These are phyloP conservation scores for Drosophila virilis DNA, from an alignment of 1,140 invertebrate species.

Conservation along the genomic window DNA sequence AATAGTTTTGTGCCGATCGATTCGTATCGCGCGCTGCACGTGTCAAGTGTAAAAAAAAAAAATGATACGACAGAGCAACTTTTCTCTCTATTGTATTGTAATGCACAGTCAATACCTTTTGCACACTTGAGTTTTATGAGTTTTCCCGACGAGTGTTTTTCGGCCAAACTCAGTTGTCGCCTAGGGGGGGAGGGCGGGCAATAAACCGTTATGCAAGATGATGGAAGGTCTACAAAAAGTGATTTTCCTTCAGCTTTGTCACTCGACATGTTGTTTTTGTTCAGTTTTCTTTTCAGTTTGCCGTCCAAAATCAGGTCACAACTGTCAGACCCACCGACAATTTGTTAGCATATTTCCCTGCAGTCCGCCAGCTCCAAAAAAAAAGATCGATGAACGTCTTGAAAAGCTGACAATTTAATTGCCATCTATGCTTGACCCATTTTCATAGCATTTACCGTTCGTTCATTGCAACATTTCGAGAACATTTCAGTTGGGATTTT, in stretches of 20 bases:
- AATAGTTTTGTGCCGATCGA: constrained; percentile 25
- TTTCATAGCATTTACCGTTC: constrained; percentile 64
- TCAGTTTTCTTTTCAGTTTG: constrained; percentile 19
- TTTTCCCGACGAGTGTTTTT: constrained; percentile 35
- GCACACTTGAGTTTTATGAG: constrained; percentile 49
- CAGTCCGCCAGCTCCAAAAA: not conserved
- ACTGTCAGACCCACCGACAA: constrained; percentile 44
- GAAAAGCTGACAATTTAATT: constrained; percentile 69
- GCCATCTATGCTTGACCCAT: constrained; percentile 58
- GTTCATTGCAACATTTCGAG: constrained; percentile 60
- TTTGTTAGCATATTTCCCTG: constrained; percentile 55
- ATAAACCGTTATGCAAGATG: constrained; percentile 62
- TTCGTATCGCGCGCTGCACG: constrained; percentile 48
- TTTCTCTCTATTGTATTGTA: constrained; percentile 22
- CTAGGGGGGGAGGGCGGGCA: constrained; percentile 10
- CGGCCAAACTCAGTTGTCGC: constrained; percentile 30
- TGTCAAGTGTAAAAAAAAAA: constrained; percentile 52
- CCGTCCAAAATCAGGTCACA: constrained; percentile 45
- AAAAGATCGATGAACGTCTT: constrained; percentile 56
- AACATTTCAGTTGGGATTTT: constrained; percentile 29
- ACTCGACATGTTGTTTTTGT: constrained; percentile 17
- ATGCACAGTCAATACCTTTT: constrained; percentile 25
- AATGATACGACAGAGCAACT: constrained; percentile 43
- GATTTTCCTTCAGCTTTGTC: constrained; percentile 26
- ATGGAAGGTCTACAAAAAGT: constrained; percentile 46